These are phyloP conservation scores for Ectemnius cavifrons DNA, from an alignment of 2,888 invertebrate species.

Conservation along the genomic window DNA sequence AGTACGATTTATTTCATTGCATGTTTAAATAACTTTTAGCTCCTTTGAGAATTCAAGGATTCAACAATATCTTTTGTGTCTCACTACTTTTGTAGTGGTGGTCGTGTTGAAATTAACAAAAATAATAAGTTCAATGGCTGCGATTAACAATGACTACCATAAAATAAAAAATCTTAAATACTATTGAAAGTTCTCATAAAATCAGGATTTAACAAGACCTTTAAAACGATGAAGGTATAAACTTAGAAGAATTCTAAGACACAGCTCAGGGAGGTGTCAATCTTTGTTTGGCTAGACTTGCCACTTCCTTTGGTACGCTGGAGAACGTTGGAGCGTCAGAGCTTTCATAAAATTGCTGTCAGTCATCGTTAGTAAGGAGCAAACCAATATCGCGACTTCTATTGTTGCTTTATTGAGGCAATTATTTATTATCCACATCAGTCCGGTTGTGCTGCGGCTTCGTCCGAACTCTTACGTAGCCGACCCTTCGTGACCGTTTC, in stretches of 20 bases:
- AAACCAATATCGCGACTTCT: slow-evolving; percentile 61
- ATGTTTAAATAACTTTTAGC: no score
- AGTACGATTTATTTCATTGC: no score
- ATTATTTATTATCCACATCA: slow-evolving; percentile 62
- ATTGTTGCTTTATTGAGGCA: slow-evolving; percentile 68
- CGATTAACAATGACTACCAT: no score
- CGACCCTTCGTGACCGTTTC: slow-evolving; percentile 39
- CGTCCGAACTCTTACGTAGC: slow-evolving; percentile 33
- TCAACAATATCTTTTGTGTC: no score
- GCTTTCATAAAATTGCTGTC: slow-evolving; percentile 67
- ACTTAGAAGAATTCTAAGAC: neutral
- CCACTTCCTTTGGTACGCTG: slow-evolving; percentile 34
- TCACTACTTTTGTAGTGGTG: no score
- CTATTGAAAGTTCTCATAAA: no score
- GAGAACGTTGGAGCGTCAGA: slow-evolving; percentile 27
- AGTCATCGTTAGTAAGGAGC: slow-evolving; percentile 63
- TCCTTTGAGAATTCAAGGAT: no score
- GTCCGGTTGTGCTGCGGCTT: slow-evolving; percentile 15
- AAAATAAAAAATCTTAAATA: no score
- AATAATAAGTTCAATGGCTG: no score
- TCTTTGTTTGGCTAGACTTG: slow-evolving; percentile 21
- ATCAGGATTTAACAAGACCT: no score
- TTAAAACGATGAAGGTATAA: no score
- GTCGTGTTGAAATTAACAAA: no score
- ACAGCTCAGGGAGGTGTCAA: slow-evolving; percentile 10